Evolutionary conservation across 1,140 invertebrate species (phyloP).

Genomic region (Hylyphantes graminicola): DNA sequence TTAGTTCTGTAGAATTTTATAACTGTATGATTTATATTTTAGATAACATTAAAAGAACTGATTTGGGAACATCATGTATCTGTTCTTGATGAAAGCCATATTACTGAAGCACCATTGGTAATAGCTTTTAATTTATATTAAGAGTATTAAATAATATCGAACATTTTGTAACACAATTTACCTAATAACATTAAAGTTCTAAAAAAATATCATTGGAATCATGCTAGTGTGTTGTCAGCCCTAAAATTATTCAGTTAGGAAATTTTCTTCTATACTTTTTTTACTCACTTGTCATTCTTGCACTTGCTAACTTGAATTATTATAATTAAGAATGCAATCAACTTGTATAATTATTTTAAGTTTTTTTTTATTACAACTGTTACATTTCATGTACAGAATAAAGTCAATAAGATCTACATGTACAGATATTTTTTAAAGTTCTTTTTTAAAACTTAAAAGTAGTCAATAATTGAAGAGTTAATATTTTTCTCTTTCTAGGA

Average conservation of each 20-base stretch:
- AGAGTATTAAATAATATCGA: background rate
- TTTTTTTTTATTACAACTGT: too few species aligned
- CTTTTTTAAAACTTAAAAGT: background rate
- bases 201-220: too few species aligned
- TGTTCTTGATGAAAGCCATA: constrained; percentile 41
- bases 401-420: too few species aligned
- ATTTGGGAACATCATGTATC: constrained; percentile 53
- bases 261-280: too few species aligned
- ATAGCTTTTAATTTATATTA: background rate
- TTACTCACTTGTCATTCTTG: too few species aligned
- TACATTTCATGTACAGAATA: too few species aligned
- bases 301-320: too few species aligned
- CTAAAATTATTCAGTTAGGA: too few species aligned
- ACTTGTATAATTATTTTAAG: too few species aligned
- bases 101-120: constrained; percentile 26
- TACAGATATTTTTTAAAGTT: background rate
- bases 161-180: background rate
- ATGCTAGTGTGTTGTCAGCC: too few species aligned
- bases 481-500: constrained; percentile 64
- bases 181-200: background rate
- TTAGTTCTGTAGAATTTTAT: background rate
- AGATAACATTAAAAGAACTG: constrained; percentile 38
- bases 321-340: too few species aligned
- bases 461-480: background rate
- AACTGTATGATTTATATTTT: background rate